These are phyloP conservation scores for Apis florea DNA, from an alignment of 1,140 invertebrate genomes.

Conservation along the genomic window DNA sequence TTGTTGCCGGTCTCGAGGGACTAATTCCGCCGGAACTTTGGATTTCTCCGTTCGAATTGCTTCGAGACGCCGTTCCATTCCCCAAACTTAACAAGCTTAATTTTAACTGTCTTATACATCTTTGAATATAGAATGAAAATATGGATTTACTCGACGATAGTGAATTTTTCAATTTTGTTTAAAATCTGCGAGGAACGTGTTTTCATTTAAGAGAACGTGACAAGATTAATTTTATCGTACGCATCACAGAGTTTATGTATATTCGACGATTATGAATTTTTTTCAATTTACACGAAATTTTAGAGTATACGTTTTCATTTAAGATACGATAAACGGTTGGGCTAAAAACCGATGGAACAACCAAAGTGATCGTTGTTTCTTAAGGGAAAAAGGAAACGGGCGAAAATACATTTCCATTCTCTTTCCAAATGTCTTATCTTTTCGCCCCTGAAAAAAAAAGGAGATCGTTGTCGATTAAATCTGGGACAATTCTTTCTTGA, in stretches of 20 bases:
- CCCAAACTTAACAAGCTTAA: neutral
- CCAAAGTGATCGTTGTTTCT: constrained; percentile 45
- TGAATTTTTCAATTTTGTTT: neutral
- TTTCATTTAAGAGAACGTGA: too few species aligned
- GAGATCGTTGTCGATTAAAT: constrained; percentile 57
- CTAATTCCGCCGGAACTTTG: constrained; percentile 6
- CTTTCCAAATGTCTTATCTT: neutral
- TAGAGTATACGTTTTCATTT: too few species aligned
- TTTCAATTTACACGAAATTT: too few species aligned
- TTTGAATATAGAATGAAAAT: neutral
- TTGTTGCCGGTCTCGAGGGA: neutral
- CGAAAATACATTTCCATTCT: constrained; percentile 28
- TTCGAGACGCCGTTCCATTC: neutral
- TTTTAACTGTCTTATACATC: neutral
- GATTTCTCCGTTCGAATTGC: neutral
- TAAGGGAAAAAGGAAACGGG: neutral
- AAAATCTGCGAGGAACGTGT: too few species aligned
- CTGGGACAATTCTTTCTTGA: constrained; percentile 15
- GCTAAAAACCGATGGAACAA: constrained; percentile 45
- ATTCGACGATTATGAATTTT: too few species aligned
- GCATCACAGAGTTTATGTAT: too few species aligned
- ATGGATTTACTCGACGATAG: neutral
- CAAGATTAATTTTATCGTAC: too few species aligned
- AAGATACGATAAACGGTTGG: constrained; percentile 20
- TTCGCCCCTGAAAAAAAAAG: constrained; percentile 9